A percentile compares a stretch with the other conserved stretches of the same genome.
phyloP scores from a whole-genome alignment of 1,140 invertebrate species.

The Diuraphis noxia region DNA sequence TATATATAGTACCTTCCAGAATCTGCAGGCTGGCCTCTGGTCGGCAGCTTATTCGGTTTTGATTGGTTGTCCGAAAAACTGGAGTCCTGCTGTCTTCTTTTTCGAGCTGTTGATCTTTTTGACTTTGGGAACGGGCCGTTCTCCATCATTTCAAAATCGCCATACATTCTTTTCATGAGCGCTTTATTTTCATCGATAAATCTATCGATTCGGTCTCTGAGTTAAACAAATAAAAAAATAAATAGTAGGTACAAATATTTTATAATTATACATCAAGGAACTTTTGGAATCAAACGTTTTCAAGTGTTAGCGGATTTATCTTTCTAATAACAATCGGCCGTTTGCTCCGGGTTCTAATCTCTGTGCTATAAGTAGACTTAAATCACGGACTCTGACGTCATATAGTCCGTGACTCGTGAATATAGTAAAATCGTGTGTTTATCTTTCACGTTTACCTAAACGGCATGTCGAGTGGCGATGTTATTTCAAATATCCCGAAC shows the following conservation, averaged over 20 bases:
- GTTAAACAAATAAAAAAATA: slow-evolving; percentile 56
- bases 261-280: not conserved
- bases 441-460: not conserved
- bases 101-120: slow-evolving; percentile 37
- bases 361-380: no score
- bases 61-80: slow-evolving; percentile 41
- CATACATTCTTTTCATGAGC: slow-evolving; percentile 88
- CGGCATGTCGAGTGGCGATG: not conserved
- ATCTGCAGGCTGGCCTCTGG: slow-evolving; percentile 23
- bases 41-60: slow-evolving; percentile 32
- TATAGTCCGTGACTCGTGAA: not conserved
- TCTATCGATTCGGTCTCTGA: slow-evolving; percentile 82
- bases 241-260: not conserved
- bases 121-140: slow-evolving; percentile 60
- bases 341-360: not conserved
- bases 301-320: not conserved
- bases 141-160: slow-evolving; percentile 74
- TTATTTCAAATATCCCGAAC: not conserved
- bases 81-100: slow-evolving; percentile 31
- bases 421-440: not conserved
- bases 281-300: not conserved
- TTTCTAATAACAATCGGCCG: not conserved
- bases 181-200: slow-evolving; percentile 95
- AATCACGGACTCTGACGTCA: not conserved
- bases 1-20: slow-evolving; percentile 40